Evolutionary conservation across 2,797 vertebrate species (phyloP).

Genomic region (Myripristis murdjan): DNA sequence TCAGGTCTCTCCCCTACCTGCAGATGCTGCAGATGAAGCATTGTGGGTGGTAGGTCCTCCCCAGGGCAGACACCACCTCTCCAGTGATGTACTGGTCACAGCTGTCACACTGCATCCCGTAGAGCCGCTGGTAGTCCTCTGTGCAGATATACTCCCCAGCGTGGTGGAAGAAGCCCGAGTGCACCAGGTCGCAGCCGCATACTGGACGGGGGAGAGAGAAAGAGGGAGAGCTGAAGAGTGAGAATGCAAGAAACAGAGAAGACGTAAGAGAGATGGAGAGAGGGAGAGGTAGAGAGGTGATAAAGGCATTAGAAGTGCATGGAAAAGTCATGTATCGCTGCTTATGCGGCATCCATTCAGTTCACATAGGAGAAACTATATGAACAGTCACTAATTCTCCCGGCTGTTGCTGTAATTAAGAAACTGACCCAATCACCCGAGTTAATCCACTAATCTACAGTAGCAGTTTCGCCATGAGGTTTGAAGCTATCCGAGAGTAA

Average conservation of each 20-base stretch:
- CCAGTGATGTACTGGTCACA: constrained; percentile 95
- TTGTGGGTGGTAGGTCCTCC: constrained; percentile 95
- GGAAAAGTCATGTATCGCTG: neutral
- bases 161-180: constrained; percentile 96
- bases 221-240: neutral
- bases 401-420: constrained; percentile 5
- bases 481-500: neutral
- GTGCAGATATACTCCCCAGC: constrained; percentile 97
- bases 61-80: constrained; percentile 96
- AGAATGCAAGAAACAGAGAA: neutral
- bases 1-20: constrained; percentile 74
- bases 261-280: neutral
- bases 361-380: neutral
- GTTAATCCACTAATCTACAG: constrained; percentile 33
- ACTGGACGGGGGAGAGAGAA: constrained; percentile 77
- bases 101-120: constrained; percentile 95
- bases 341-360: neutral
- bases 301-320: neutral
- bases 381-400: neutral
- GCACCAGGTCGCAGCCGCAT: constrained; percentile 93
- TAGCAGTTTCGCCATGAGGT: constrained; percentile 29
- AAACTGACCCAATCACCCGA: constrained; percentile 1
- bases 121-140: constrained; percentile 95
- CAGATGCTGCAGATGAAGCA: constrained; percentile 97
- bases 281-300: neutral